Evolutionary conservation across 2,797 vertebrate genomes (phyloP).

Genomic region (Cuculus canorus): DNA sequence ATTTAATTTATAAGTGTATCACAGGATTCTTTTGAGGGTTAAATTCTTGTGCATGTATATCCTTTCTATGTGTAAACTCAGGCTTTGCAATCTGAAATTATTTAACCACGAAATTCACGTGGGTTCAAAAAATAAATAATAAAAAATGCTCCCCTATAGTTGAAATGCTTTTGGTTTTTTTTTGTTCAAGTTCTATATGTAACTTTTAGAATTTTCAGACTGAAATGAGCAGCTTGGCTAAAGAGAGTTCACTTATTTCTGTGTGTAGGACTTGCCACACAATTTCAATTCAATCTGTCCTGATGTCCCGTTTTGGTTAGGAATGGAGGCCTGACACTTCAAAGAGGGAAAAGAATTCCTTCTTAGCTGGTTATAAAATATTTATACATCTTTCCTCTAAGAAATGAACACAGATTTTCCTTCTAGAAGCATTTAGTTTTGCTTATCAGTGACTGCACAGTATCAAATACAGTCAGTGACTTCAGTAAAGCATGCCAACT

Average conservation of each 20-base stretch:
- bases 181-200: neutral
- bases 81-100: neutral
- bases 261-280: neutral
- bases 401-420: neutral
- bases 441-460: neutral
- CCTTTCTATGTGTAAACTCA: neutral
- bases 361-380: neutral
- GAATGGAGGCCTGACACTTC: neutral
- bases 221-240: neutral
- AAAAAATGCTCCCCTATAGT: neutral
- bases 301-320: neutral
- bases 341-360: neutral
- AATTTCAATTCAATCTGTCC: neutral
- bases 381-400: neutral
- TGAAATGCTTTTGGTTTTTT: neutral
- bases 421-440: neutral
- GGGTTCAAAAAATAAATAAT: neutral
- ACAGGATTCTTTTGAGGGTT: neutral
- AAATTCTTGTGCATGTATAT: neutral
- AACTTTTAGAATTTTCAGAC: neutral
- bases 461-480: neutral
- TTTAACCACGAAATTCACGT: neutral
- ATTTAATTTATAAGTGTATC: neutral
- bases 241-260: neutral
- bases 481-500: neutral